These are phyloP conservation scores for Cynocephalus volans DNA, from an alignment of 2,113 vertebrate species.

Conservation along the genomic window DNA sequence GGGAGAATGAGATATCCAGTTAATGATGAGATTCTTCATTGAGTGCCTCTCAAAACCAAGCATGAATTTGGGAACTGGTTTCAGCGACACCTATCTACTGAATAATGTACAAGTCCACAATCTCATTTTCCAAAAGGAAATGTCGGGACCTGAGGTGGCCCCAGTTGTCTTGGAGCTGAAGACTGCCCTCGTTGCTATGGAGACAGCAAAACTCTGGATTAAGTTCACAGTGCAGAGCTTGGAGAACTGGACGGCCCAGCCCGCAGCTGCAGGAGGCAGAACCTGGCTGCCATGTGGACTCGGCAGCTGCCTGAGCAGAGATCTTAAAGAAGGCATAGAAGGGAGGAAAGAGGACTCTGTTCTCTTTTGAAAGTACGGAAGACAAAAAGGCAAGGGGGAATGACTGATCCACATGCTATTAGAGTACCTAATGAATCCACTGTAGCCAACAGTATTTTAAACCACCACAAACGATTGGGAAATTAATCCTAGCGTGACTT, in stretches of 20 bases:
- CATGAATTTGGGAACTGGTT: background rate
- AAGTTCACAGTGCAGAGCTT: background rate
- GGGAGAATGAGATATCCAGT: background rate
- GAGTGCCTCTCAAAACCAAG: background rate
- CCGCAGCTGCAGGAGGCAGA: background rate
- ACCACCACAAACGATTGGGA: constrained; percentile 74
- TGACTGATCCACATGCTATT: constrained; percentile 28
- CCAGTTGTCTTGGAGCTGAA: background rate
- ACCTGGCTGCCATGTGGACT: background rate
- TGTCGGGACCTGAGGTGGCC: background rate
- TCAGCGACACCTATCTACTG: background rate
- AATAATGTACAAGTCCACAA: background rate
- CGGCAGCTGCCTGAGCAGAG: background rate
- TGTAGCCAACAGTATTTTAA: constrained; percentile 48
- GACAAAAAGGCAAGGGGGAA: background rate
- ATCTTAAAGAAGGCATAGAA: too few relatives aligned
- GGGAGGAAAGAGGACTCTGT: background rate
- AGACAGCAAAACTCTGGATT: background rate
- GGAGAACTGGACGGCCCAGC: background rate
- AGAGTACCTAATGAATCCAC: constrained; percentile 64
- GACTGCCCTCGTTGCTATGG: constrained; percentile 50
- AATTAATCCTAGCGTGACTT: constrained; percentile 75
- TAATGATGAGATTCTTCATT: background rate
- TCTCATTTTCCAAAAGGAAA: background rate
- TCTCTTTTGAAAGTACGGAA: background rate